A percentile compares a stretch with the other conserved stretches of the same genome.
phyloP scores from a whole-genome alignment of 2,113 vertebrate species.

The Melanerpes formicivorus region DNA sequence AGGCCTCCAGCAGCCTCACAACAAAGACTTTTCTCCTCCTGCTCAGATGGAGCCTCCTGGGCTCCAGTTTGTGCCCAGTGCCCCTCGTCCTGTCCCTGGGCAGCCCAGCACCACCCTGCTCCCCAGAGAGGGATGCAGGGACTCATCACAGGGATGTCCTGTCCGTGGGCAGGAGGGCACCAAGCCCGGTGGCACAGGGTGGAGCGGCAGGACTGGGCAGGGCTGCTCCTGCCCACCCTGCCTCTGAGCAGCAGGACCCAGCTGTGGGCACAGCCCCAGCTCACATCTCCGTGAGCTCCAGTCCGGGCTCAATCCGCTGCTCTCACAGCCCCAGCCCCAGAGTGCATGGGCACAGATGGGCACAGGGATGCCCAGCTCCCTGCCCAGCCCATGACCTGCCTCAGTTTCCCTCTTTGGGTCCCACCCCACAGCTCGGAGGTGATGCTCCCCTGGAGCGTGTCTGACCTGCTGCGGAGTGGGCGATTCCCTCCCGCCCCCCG shows the following conservation, averaged over 20 bases:
- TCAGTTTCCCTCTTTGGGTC: neutral
- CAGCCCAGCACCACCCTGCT: neutral
- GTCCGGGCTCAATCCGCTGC: neutral
- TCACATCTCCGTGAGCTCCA: neutral
- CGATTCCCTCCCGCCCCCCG: too few relatives aligned
- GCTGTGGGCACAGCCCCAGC: neutral
- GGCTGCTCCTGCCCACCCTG: neutral
- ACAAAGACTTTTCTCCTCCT: too few relatives aligned
- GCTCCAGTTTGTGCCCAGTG: too few relatives aligned
- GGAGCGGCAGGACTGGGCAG: neutral
- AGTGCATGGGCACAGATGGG: neutral
- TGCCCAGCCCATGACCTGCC: neutral
- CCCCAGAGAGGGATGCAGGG: neutral
- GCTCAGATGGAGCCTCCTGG: too few relatives aligned
- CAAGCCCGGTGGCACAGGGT: fast-evolving
- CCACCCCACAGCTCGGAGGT: neutral
- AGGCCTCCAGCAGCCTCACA: too few relatives aligned
- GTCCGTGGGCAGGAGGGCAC: fast-evolving
- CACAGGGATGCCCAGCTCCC: neutral
- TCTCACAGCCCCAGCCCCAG: neutral
- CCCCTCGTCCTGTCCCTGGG: too few relatives aligned
- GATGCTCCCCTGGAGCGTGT: neutral
- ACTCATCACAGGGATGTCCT: fast-evolving
- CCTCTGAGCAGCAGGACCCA: neutral
- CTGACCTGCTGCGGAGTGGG: neutral